Percentiles rank a stretch among this genome's conserved stretches.
These are phyloP conservation scores for Ostrea denselamellosa DNA, from an alignment of 1,140 invertebrate species.

Conservation along the genomic window DNA sequence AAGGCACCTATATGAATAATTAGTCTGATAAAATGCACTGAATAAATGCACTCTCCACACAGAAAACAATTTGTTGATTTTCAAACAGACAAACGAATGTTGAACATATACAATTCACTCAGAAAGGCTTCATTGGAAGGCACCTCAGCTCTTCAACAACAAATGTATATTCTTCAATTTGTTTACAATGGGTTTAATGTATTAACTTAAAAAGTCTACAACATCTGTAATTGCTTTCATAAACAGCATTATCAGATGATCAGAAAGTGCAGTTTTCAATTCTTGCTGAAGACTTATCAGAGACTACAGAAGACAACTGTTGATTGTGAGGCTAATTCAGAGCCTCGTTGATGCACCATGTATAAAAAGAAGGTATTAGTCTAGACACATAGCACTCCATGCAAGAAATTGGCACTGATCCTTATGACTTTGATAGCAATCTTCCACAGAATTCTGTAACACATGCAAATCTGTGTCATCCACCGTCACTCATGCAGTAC, in stretches of 20 bases:
- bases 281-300: not conserved
- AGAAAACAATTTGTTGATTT: too few species aligned
- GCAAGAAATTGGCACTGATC: conserved; percentile 31
- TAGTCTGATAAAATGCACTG: not conserved
- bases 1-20: not conserved
- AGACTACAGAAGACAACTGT: not conserved
- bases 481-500: not conserved
- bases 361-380: conserved; percentile 15
- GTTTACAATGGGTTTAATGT: conserved; percentile 15
- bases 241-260: conserved; percentile 24
- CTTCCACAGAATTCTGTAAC: not conserved
- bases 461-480: conserved; percentile 23
- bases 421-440: conserved; percentile 5
- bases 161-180: conserved; percentile 6
- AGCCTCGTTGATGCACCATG: not conserved
- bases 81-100: too few species aligned
- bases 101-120: too few species aligned
- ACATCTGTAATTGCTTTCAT: not conserved
- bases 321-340: conserved; percentile 20
- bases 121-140: not conserved
- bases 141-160: not conserved
- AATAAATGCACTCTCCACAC: not conserved
- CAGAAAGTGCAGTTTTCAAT: conserved; percentile 14
- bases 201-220: not conserved
- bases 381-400: conserved; percentile 28